Conservation (phyloP, 2,113 vertebrate species). For the Herpetotheres cachinnans region DNA sequence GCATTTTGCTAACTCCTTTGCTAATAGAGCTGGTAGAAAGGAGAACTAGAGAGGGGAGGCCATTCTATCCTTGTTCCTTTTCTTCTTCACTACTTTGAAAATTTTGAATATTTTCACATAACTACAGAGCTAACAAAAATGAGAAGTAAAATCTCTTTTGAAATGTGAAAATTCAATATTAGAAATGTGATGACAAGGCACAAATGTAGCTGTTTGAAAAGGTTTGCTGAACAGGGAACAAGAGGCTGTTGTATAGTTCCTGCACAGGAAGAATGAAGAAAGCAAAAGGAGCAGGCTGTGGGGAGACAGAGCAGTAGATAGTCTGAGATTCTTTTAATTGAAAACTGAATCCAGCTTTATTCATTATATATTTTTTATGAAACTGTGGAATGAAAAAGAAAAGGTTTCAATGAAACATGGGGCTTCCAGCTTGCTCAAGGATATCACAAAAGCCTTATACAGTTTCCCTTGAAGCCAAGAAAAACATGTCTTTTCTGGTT, state of each 20-base stretch:
- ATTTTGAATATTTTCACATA: not conserved
- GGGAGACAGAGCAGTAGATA: not conserved
- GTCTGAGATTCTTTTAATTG: constrained; percentile 22
- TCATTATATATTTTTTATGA: constrained; percentile 31
- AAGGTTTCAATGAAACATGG: constrained; percentile 10
- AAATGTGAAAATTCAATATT: constrained; percentile 13
- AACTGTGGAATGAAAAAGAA: constrained; percentile 18
- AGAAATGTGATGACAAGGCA: constrained; percentile 32
- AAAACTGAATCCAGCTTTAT: constrained; percentile 31
- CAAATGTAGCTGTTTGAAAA: not conserved
- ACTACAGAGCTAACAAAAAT: not conserved
- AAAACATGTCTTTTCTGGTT: constrained; percentile 36
- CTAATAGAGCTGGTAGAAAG: not conserved
- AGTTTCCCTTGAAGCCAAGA: constrained; percentile 47
- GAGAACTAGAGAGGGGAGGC: not conserved
- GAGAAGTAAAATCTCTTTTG: not conserved
- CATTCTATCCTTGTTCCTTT: not conserved
- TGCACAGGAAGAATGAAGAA: constrained; percentile 1
- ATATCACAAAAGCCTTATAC: constrained; percentile 35
- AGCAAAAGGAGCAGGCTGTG: not conserved
- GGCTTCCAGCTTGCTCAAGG: constrained; percentile 19
- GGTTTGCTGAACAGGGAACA: not conserved
- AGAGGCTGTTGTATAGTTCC: not conserved
- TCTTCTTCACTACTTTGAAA: not conserved
- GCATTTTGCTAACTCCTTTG: not conserved